Evolutionary conservation across 2,113 vertebrate genomes (phyloP), one percentile per base, ranked within the genome.

Genomic region (Apteryx mantelli): DNA sequence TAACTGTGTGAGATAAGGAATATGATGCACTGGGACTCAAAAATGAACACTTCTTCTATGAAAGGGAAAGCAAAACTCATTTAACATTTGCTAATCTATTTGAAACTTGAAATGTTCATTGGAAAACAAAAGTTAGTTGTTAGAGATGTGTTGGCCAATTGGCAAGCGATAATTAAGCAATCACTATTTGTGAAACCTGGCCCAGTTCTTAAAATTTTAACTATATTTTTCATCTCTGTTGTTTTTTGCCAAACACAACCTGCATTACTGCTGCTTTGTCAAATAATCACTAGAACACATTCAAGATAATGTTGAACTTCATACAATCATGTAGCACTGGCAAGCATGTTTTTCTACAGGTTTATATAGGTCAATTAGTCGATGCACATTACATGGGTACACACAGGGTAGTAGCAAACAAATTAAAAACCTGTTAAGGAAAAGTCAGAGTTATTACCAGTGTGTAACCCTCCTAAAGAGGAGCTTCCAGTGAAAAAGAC

Each of bases 1-100:
- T 88, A 94, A 97, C 91, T 7, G 15, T 96, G 96, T 97, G 96
- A 96, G 82, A 90, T 74, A 63, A 95, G 85, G 78, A 95, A 94
- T 93, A 96, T 52, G 60, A 93, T 93, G 81, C 92, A 91, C 42
- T 94, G 7, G 79, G 83, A 82, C 53, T 76, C 58, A 74, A 21
- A 81, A 96, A 65, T 89, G 89, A 89, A 73, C 73, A 61, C 65
- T 81, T 92, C 83, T 80, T 93, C 83, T 80, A 86, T 81, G 95
- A 95, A 73, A 75, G 44, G 40, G 96, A 91, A 90, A 20, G 34
- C 34, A 89, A 90, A 81, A 76, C 68, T 78, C 46, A 70, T 77
- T 92, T 92, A 78, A 71, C 28, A 42, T 92, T 93, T 95, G 50
- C 50, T 94, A 90, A 85, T 93, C 71, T 86, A 13, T 90, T 87